Conservation (phyloP, 2,888 invertebrate genomes). For the Lagria hirta region DNA sequence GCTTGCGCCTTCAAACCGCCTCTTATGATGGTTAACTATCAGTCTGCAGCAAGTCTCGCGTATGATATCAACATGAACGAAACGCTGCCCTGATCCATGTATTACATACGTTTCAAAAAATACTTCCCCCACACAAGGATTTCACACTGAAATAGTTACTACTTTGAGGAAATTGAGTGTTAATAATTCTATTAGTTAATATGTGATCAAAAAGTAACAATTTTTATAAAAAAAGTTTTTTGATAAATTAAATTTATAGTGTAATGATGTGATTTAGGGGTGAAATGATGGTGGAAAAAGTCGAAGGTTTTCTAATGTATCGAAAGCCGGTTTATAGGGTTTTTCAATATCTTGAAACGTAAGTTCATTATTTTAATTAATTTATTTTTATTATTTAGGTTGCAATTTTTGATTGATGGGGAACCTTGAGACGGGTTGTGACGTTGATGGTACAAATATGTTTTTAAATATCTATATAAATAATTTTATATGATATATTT, state of each 20-base stretch:
- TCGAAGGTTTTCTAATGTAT: constrained; percentile 78
- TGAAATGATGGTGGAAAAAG: constrained; percentile 69
- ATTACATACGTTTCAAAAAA: constrained; percentile 12
- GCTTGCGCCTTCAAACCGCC: constrained; percentile 27
- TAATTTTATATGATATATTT: too few species aligned
- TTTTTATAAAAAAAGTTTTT: neutral
- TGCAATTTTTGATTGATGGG: neutral
- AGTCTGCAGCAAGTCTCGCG: constrained; percentile 30
- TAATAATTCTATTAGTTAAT: too few species aligned
- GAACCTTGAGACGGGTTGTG: too few species aligned
- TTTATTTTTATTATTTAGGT: neutral
- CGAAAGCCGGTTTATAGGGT: constrained; percentile 78
- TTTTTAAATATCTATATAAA: too few species aligned
- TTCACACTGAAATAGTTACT: constrained; percentile 19
- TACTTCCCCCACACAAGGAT: constrained; percentile 21
- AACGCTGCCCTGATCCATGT: constrained; percentile 21
- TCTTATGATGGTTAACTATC: constrained; percentile 27
- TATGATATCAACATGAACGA: constrained; percentile 26
- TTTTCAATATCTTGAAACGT: constrained; percentile 83
- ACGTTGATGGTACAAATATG: too few species aligned
- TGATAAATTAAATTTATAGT: constrained; percentile 41
- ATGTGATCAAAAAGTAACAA: constrained; percentile 1
- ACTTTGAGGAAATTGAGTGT: constrained; percentile 11
- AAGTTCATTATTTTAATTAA: constrained; percentile 54
- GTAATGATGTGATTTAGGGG: constrained; percentile 30